These are phyloP conservation scores for Drosophila pseudoananassae DNA, from an alignment of 1,140 invertebrate genomes.

Conservation along the genomic window DNA sequence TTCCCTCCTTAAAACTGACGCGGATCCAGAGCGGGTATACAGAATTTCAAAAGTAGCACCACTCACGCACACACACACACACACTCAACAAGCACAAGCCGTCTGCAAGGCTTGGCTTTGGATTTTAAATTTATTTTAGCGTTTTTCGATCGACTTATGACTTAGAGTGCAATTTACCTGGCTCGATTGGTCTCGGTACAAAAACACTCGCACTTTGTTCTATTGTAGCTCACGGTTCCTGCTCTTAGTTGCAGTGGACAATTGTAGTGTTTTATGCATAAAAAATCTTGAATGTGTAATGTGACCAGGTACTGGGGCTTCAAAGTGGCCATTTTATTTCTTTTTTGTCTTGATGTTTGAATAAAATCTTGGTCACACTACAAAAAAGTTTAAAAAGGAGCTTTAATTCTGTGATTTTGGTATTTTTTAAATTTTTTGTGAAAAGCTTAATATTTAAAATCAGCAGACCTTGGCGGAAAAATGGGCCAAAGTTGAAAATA, in stretches of 20 bases:
- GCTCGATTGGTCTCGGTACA: conserved; percentile 39
- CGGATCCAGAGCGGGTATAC: conserved; percentile 75
- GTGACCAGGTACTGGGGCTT: no score
- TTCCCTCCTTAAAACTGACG: conserved; percentile 39
- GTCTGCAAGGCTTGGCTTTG: conserved; percentile 69
- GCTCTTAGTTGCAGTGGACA: not conserved
- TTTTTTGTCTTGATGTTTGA: no score
- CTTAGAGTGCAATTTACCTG: conserved; percentile 52
- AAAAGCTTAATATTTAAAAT: no score
- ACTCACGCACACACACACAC: conserved; percentile 65
- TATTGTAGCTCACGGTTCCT: conserved; percentile 33
- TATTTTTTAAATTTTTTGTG: no score
- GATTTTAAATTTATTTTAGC: conserved; percentile 35
- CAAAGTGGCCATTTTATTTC: no score
- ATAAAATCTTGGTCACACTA: no score
- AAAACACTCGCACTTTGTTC: conserved; percentile 55
- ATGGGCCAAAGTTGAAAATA: no score
- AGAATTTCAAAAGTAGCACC: conserved; percentile 73
- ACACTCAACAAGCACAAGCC: conserved; percentile 53
- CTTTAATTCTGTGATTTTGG: no score
- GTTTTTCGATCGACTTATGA: conserved; percentile 29
- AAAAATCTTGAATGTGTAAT: no score
- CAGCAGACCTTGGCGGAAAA: no score
- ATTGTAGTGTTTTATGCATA: no score
- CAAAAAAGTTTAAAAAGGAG: no score